Evolutionary conservation across 2,797 vertebrate species (phyloP).

Genomic region (Sebastes aleutianus): DNA sequence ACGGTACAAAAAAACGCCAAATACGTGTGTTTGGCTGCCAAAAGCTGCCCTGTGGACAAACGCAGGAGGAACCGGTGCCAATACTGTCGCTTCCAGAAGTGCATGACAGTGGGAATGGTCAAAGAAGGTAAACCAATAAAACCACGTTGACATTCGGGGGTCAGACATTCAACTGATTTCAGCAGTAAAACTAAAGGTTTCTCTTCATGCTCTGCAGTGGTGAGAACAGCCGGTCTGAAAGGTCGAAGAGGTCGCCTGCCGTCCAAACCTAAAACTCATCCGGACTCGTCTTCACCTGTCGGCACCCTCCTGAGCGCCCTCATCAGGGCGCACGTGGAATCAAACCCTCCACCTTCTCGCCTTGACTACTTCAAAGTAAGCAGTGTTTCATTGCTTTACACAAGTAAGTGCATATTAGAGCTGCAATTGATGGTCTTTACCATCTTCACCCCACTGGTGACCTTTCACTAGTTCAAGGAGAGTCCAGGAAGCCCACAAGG

Average conservation of each 20-base stretch:
- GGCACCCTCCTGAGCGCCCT: conserved; percentile 89
- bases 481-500: conserved; percentile 88
- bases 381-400: not conserved
- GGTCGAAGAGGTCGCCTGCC: conserved; percentile 94
- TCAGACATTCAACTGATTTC: not conserved
- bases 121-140: conserved; percentile 87
- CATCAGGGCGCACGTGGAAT: conserved; percentile 93
- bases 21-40: conserved; percentile 95
- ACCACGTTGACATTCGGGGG: not conserved
- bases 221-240: conserved; percentile 93
- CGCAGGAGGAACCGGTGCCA: conserved; percentile 95
- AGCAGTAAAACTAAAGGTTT: not conserved
- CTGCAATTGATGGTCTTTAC: not conserved
- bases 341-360: conserved; percentile 90
- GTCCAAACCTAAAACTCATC: conserved; percentile 90
- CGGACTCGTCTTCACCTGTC: conserved; percentile 86
- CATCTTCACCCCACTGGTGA: conserved; percentile 43
- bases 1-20: conserved; percentile 98
- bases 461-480: conserved; percentile 88
- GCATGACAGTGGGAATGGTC: conserved; percentile 95
- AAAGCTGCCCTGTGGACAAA: conserved; percentile 96
- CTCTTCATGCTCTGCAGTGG: conserved; percentile 80
- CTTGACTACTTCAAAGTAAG: conserved; percentile 94
- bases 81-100: conserved; percentile 98
- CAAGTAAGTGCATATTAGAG: not conserved